phyloP scores from a whole-genome alignment of 2,888 invertebrate genomes.

The Tineola bisselliella region DNA sequence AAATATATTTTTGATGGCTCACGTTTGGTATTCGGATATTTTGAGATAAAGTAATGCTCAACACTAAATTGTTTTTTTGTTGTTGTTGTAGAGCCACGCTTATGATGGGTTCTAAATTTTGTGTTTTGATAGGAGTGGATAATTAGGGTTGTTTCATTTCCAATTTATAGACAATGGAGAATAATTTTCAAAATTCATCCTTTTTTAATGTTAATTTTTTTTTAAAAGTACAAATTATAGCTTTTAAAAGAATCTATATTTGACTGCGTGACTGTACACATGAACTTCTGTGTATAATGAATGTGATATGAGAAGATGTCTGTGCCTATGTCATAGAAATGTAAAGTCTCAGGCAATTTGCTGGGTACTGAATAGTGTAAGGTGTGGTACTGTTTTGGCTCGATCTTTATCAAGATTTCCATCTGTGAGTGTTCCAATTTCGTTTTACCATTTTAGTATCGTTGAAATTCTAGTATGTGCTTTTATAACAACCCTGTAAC shows the following conservation, averaged over 20 bases:
- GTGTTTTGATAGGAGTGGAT: too few relatives aligned
- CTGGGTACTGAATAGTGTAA: background rate
- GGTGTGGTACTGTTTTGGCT: background rate
- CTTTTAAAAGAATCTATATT: too few relatives aligned
- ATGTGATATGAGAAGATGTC: background rate
- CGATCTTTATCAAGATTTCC: background rate
- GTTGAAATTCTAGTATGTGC: too few relatives aligned
- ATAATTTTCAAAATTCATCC: too few relatives aligned
- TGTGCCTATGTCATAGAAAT: background rate
- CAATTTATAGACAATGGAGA: too few relatives aligned
- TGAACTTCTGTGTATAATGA: too few relatives aligned
- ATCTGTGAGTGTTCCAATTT: too few relatives aligned
- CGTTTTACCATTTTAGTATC: background rate
- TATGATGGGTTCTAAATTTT: background rate
- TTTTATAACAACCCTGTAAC: too few relatives aligned
- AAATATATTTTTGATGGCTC: conserved; percentile 63
- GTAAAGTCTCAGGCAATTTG: background rate
- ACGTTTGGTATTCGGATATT: conserved; percentile 27
- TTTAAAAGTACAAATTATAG: too few relatives aligned
- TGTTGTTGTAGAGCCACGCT: conserved; percentile 46
- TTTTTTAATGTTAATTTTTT: too few relatives aligned
- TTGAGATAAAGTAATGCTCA: conserved; percentile 38
- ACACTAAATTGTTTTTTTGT: conserved; percentile 22
- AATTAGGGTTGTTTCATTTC: too few relatives aligned
- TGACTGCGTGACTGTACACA: background rate